These are phyloP conservation scores for Montipora efflorescens DNA, from an alignment of 64 coral and sea anemone species.

Conservation along the genomic window DNA sequence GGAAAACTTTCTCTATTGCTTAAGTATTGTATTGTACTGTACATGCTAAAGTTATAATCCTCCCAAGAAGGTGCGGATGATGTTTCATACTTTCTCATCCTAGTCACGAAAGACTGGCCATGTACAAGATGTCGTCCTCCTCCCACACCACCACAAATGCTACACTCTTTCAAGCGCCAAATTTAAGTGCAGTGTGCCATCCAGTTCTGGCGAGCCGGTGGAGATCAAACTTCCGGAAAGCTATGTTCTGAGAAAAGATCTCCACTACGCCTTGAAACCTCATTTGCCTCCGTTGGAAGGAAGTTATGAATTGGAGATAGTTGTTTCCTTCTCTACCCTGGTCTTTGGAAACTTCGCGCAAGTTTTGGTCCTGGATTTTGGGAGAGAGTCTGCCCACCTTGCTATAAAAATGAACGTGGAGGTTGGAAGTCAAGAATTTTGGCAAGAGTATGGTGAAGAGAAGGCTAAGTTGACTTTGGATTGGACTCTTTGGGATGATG, in stretches of 20 bases:
- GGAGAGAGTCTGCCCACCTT: constrained; percentile 13
- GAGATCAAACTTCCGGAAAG: background rate
- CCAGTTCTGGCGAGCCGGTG: background rate
- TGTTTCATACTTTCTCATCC: background rate
- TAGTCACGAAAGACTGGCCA: background rate
- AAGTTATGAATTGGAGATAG: constrained; percentile 14
- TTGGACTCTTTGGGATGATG: constrained; percentile 21
- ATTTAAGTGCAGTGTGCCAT: background rate
- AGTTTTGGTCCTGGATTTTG: constrained; percentile 82
- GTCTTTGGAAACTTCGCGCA: constrained; percentile 76
- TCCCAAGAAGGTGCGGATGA: no score
- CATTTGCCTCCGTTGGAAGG: background rate
- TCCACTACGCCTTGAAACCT: constrained; percentile 4
- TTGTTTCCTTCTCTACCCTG: background rate
- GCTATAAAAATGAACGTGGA: constrained; percentile 73
- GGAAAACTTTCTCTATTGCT: no score
- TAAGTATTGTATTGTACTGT: no score
- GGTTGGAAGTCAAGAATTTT: constrained; percentile 52
- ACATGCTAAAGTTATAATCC: no score
- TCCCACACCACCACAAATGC: constrained; percentile 15
- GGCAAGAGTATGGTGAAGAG: constrained; percentile 2
- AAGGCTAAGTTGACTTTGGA: constrained; percentile 14
- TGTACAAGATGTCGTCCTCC: constrained; percentile 10
- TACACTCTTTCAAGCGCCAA: constrained; percentile 5
- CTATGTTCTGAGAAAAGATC: background rate